Evolutionary conservation across 2,888 invertebrate species (phyloP).

Genomic region (Lithophane leautieri): DNA sequence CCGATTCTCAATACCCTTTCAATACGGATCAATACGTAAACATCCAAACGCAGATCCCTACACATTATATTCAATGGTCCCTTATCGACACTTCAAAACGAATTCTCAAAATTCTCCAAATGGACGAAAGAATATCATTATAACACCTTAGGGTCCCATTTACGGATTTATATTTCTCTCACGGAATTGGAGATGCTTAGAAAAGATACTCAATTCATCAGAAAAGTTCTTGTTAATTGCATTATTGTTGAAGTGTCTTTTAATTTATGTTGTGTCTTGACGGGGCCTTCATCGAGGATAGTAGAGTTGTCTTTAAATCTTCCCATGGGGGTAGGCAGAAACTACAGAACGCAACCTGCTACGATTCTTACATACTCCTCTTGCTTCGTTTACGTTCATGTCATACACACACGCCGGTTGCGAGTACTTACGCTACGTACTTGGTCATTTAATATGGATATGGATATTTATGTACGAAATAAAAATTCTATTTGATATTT

Average conservation of each 20-base stretch:
- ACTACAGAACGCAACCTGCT: not conserved
- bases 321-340: too few relatives aligned
- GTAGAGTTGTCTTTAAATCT: too few relatives aligned
- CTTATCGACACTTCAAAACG: constrained; percentile 32
- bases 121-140: constrained; percentile 43
- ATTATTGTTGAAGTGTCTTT: constrained; percentile 21
- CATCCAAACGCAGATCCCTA: constrained; percentile 6
- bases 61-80: constrained; percentile 38
- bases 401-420: too few relatives aligned
- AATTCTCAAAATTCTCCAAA: constrained; percentile 31
- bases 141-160: constrained; percentile 34
- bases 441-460: too few relatives aligned
- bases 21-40: constrained; percentile 26
- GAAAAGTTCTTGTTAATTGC: constrained; percentile 33
- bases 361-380: too few relatives aligned
- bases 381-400: too few relatives aligned
- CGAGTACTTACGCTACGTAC: too few relatives aligned
- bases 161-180: constrained; percentile 27
- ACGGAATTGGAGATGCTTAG: not conserved
- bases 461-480: too few relatives aligned
- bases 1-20: constrained; percentile 16
- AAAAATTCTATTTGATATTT: too few relatives aligned
- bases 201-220: constrained; percentile 23
- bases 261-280: constrained; percentile 12
- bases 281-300: not conserved